Conservation (phyloP, 2,888 invertebrate genomes). For the Zonitis immaculata region DNA sequence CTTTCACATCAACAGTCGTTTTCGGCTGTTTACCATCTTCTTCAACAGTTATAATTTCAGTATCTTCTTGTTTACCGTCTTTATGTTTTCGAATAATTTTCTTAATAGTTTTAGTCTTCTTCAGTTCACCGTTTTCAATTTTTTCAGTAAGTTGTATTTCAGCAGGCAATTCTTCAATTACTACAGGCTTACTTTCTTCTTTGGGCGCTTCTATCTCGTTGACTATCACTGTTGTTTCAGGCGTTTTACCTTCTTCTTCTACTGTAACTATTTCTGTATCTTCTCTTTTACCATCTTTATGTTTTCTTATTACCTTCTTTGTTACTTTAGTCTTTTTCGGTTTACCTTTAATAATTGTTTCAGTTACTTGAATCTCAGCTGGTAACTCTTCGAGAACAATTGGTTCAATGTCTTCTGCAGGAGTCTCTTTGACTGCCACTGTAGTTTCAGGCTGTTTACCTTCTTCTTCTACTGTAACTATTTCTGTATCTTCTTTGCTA, state of each 20-base stretch:
- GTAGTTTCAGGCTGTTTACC: conserved; percentile 38
- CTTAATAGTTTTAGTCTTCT: conserved; percentile 36
- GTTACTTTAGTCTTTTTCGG: conserved; percentile 30
- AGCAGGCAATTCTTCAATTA: conserved; percentile 33
- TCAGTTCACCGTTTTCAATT: conserved; percentile 30
- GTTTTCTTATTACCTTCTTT: conserved; percentile 34
- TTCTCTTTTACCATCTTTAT: conserved; percentile 42
- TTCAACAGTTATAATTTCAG: conserved; percentile 47
- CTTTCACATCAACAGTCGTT: conserved; percentile 34
- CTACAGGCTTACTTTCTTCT: conserved; percentile 33
- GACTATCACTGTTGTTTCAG: conserved; percentile 46
- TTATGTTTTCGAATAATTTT: conserved; percentile 35
- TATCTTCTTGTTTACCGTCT: conserved; percentile 37
- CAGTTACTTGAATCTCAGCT: conserved; percentile 33
- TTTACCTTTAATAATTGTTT: conserved; percentile 22
- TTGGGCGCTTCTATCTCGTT: conserved; percentile 22
- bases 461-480: conserved; percentile 41
- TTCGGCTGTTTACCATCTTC: conserved; percentile 37
- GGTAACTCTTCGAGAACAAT: conserved; percentile 4
- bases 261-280: conserved; percentile 41
- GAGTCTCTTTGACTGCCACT: conserved; percentile 29
- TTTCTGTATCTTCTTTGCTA: conserved; percentile 43
- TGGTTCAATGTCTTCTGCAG: not conserved
- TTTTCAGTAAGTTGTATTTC: conserved; percentile 25
- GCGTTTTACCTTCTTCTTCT: conserved; percentile 36